phyloP scores from a whole-genome alignment of 2,797 vertebrate genomes.

The Phyllotis vaccarum region DNA sequence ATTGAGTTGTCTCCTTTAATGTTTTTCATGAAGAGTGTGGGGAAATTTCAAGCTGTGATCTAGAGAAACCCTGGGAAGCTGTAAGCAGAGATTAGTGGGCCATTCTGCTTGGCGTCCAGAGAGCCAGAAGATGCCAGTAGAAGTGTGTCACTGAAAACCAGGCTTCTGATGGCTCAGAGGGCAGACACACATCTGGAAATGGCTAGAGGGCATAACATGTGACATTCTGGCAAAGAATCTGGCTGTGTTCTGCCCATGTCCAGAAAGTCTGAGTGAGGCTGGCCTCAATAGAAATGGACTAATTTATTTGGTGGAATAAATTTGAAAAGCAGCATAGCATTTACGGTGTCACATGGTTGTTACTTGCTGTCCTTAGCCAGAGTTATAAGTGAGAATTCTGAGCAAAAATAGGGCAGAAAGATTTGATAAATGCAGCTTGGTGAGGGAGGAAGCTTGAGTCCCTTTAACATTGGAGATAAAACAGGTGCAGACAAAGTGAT shows the following conservation, averaged over 20 bases:
- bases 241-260: background rate
- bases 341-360: background rate
- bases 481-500: background rate
- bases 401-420: background rate
- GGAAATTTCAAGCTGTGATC: background rate
- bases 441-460: background rate
- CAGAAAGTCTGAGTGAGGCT: background rate
- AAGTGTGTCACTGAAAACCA: background rate
- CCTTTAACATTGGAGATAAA: background rate
- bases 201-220: background rate
- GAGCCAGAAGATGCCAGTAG: background rate
- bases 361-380: background rate
- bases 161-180: background rate
- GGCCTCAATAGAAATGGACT: background rate
- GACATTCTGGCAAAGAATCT: background rate
- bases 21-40: background rate
- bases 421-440: background rate
- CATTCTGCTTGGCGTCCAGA: background rate
- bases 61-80: background rate
- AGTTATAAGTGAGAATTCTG: background rate
- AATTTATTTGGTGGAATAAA: background rate
- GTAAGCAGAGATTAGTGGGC: background rate
- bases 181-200: background rate
- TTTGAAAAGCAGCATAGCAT: background rate
- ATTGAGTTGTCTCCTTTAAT: background rate